Evolutionary conservation across 2,888 invertebrate species (phyloP).

Genomic region (Leptodirus hochenwartii): DNA sequence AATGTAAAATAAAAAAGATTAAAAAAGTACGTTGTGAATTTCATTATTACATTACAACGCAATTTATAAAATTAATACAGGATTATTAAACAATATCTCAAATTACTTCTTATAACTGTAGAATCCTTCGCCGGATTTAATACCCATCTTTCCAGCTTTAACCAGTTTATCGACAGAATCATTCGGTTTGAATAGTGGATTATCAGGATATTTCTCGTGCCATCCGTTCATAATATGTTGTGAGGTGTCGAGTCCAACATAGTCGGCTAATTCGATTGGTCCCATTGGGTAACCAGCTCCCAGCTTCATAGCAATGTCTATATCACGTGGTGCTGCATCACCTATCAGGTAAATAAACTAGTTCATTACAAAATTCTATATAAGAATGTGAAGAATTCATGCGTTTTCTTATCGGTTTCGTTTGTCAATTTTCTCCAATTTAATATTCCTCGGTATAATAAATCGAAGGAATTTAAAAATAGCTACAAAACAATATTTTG

Average conservation of each 20-base stretch:
- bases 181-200: slow-evolving; percentile 44
- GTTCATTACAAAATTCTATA: no score
- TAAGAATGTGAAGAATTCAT: no score
- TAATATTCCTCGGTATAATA: no score
- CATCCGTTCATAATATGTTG: slow-evolving; percentile 64
- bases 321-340: slow-evolving; percentile 54
- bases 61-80: no score
- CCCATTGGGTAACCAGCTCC: slow-evolving; percentile 86
- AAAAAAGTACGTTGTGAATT: no score
- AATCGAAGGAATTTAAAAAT: no score
- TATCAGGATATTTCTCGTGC: slow-evolving; percentile 51
- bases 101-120: slow-evolving; percentile 46
- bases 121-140: slow-evolving; percentile 71
- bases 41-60: no score
- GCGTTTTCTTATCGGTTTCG: no score
- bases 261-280: slow-evolving; percentile 69
- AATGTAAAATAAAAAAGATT: no score
- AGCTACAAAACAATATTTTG: no score
- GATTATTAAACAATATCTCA: no score
- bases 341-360: slow-evolving; percentile 25
- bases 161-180: slow-evolving; percentile 48
- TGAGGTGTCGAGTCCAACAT: slow-evolving; percentile 65
- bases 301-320: slow-evolving; percentile 79
- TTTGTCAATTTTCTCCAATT: no score
- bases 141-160: slow-evolving; percentile 59